These are phyloP conservation scores for Pandemis corylana DNA, from an alignment of 2,888 invertebrate species.

Conservation along the genomic window DNA sequence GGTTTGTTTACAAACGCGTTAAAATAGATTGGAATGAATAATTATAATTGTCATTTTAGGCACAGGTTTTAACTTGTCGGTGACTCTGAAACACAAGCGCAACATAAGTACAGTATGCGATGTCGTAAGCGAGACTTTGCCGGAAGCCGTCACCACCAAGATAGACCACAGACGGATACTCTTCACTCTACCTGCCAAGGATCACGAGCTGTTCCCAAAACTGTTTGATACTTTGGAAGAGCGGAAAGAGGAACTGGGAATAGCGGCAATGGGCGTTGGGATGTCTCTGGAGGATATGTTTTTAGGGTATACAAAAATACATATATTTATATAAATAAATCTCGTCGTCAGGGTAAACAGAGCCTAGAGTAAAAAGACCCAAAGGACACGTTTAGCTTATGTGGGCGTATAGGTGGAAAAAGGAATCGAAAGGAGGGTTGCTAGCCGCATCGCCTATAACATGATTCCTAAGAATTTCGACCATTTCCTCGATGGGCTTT, in stretches of 20 bases:
- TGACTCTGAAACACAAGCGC: constrained; percentile 16
- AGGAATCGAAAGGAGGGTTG: too few relatives aligned
- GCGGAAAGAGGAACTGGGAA: constrained; percentile 81
- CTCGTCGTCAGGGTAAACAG: too few relatives aligned
- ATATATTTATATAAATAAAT: too few relatives aligned
- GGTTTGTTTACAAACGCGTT: too few relatives aligned
- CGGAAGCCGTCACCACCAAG: not conserved
- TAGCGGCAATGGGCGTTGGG: constrained; percentile 89
- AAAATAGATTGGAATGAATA: too few relatives aligned
- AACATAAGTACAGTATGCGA: not conserved
- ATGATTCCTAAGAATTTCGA: too few relatives aligned
- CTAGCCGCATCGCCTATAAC: too few relatives aligned
- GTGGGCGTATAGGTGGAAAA: too few relatives aligned
- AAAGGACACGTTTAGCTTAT: too few relatives aligned
- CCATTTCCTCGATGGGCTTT: too few relatives aligned
- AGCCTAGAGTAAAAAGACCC: too few relatives aligned
- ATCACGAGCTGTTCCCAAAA: constrained; percentile 75
- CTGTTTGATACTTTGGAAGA: constrained; percentile 85
- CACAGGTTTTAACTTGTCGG: constrained; percentile 25
- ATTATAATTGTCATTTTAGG: not conserved
- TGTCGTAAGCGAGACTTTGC: not conserved
- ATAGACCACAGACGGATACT: constrained; percentile 65
- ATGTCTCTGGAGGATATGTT: constrained; percentile 95
- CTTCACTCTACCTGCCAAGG: constrained; percentile 83
- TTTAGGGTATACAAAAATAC: constrained; percentile 75